phyloP scores from a whole-genome alignment of 2,113 vertebrate species.

The Mesoclemmys tuberculata region DNA sequence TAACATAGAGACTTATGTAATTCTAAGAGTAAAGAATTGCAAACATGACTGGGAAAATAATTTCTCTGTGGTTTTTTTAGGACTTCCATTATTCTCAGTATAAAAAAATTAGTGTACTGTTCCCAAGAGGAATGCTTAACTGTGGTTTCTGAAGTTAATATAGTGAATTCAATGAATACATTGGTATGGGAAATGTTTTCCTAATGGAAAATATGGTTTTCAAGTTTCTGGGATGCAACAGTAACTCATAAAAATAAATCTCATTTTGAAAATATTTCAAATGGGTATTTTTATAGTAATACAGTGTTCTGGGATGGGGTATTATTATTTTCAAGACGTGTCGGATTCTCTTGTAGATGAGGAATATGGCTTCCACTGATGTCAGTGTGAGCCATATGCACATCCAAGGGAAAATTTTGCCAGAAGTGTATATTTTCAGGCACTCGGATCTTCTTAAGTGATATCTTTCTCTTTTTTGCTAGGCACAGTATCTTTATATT shows the following conservation, averaged over 20 bases:
- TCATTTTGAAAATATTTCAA: conserved; percentile 59
- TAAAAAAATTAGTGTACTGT: conserved; percentile 44
- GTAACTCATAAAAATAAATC: conserved; percentile 60
- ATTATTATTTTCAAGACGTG: conserved; percentile 24
- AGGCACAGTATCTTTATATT: not conserved
- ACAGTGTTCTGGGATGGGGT: not conserved
- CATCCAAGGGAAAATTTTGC: not conserved
- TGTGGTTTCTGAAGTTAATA: conserved; percentile 53
- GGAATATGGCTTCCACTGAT: not conserved
- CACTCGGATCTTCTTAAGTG: not conserved
- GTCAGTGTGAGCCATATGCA: not conserved
- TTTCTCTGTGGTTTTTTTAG: conserved; percentile 56
- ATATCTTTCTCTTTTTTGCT: not conserved
- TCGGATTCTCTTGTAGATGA: conserved; percentile 3
- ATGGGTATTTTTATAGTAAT: conserved; percentile 45
- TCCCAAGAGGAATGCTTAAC: conserved; percentile 59
- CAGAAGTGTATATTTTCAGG: not conserved
- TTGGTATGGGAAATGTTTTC: conserved; percentile 67
- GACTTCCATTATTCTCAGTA: conserved; percentile 67
- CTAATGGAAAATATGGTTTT: conserved; percentile 42
- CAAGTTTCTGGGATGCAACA: conserved; percentile 49
- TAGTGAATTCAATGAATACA: conserved; percentile 44
- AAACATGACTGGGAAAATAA: conserved; percentile 73
- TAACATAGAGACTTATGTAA: conserved; percentile 68
- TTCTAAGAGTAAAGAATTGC: conserved; percentile 67